Base-by-base conservation (phyloP, 2,113 vertebrate genomes). In the Elephas maximus region DNA sequence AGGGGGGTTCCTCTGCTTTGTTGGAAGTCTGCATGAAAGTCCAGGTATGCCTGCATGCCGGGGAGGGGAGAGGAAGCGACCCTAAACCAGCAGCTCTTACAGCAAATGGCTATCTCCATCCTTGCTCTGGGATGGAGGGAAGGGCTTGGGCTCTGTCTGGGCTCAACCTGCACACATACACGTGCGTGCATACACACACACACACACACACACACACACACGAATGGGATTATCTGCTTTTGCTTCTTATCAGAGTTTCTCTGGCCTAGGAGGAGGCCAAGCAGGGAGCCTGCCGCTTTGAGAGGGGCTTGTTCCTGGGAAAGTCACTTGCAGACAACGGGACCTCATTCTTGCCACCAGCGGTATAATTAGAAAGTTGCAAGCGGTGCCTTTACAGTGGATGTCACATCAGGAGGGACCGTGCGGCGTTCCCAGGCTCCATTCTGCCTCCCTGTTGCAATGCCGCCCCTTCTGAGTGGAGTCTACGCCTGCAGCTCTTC, bases 331-430 rank as follows among this genome's bases (percentile, higher is more conserved):
- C 84, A 96, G 87, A 83, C 67, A 17, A 73, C 28, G 21, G 78
- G 92, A 95, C 69, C 60, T 97, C 83, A 60, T 89, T 95, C 84
- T 62, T 84, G 76, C 69, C 90, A 90, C 69, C 51, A 85, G n/a
- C 1, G 8, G 78, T 0, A 15, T 81, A 84, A 90, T 96, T 86
- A 92, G 88, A 93, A 87, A 93, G 67, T 62, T 86, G 78, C 45
- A 65, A 11, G 51, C 0, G 2, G 24, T 3, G 3, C 69, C 26
- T 48, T 79, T 48, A 69, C 6, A 0, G 26, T 18, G 86, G 82
- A 28, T 20, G 18, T 57, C 37, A 2, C 62, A 0, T 76, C 41
- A 0, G 41, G 74, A 94, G 53, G 57, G 41, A 60, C 92, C 11
- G 9, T 0, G 0, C 0, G 3, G 48, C 83, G 44, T 85, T 83